Evolutionary conservation across 35 echinoderm and acorn worm species (phyloP), one percentile per base, ranked within the genome.

Genomic region (Lytechinus variegatus): DNA sequence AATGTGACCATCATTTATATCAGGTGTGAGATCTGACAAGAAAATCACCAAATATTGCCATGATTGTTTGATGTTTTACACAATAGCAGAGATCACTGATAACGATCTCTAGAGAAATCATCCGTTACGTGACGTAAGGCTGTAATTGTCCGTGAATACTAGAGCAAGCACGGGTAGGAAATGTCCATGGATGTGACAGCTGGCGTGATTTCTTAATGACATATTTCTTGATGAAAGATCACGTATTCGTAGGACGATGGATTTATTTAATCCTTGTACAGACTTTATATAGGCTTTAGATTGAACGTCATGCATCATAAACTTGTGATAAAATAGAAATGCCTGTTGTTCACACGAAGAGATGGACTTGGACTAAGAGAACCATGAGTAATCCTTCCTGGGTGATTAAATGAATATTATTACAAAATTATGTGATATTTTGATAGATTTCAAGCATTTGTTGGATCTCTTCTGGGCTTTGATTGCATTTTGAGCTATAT

Each of bases 31-130:
- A 79, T 79, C 19, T 79, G n/a, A 5, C 66, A 79, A 19, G 66
- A 79, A 79, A 79, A 79, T 8, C n/a, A 24, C 66, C 66, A 14
- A 79, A 79, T n/a, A 79, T 24, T 79, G 66, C 66, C 6, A n/a
- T n/a, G 16, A 79, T 79, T 79, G 66, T 79, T 79, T 19, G 66
- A 79, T 79, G 66, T 24, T 79, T 79, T 7, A 79, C 66, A 79
- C 66, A 79, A 79, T 79, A 79, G 66, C 66, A 79, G 66, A 79
- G 19, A 6, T 79, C n/a, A 7, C 6, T 24, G 66, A 79, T 79
- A 79, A 79, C 66, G 66, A 79, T 79, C 66, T 79, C 66, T 79
- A 4, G n/a, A n/a, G 66, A n/a, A 79, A 79, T 79, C 66, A 79
- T 79, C 66, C 66, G 66, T 79, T 7, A 21, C 19, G 66, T 79